Conservation (phyloP, 2,888 invertebrate species). For the Morpho achilles region DNA sequence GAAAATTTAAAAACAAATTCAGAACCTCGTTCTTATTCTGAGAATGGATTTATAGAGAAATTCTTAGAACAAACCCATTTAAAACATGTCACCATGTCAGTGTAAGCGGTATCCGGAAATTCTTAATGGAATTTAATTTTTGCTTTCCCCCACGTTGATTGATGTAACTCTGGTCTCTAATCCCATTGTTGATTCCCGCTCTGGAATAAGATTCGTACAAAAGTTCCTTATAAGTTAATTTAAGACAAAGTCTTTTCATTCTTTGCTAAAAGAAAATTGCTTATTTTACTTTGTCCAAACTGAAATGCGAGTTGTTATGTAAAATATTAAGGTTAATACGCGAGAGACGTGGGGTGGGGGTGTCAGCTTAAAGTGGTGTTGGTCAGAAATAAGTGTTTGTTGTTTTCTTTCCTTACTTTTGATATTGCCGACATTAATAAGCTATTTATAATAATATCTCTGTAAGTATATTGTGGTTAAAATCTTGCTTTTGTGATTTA, state of each 20-base stretch:
- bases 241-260: conserved; percentile 25
- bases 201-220: conserved; percentile 24
- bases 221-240: conserved; percentile 30
- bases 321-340: conserved; percentile 14
- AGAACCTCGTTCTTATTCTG: background rate
- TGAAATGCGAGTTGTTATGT: conserved; percentile 17
- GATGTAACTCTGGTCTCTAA: conserved; percentile 29
- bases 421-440: background rate
- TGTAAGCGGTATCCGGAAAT: conserved; percentile 22
- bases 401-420: background rate
- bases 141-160: conserved; percentile 28
- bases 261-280: conserved; percentile 8
- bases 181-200: conserved; percentile 27
- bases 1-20: too few species aligned
- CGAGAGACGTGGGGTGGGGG: background rate
- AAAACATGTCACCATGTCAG: conserved; percentile 6
- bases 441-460: too few species aligned
- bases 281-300: conserved; percentile 16
- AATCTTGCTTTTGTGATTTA: too few species aligned
- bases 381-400: too few species aligned
- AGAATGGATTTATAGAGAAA: background rate
- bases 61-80: background rate
- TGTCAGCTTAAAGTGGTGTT: background rate
- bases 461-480: too few species aligned
- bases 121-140: conserved; percentile 31